These are phyloP conservation scores for Poecilia wingei DNA, from an alignment of 2,797 vertebrate genomes.

Conservation along the genomic window DNA sequence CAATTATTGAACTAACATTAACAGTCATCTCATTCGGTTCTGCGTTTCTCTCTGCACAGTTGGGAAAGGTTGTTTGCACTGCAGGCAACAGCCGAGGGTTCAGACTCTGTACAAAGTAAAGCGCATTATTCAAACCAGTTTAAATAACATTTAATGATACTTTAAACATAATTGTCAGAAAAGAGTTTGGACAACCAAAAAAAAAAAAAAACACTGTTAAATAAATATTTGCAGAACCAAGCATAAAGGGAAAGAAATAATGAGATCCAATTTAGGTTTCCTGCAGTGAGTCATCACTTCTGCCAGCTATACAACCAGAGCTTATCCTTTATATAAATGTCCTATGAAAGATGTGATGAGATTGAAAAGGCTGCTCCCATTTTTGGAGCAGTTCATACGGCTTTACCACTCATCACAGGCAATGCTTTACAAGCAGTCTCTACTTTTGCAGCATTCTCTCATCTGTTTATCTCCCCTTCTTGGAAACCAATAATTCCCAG, in stretches of 20 bases:
- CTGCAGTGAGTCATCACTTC: background rate
- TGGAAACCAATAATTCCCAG: background rate
- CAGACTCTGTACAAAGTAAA: background rate
- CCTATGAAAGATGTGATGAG: background rate
- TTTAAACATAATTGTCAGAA: background rate
- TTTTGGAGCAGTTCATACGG: background rate
- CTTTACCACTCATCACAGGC: background rate
- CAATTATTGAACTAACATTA: background rate
- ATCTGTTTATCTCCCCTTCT: slow-evolving; percentile 13
- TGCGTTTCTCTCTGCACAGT: background rate
- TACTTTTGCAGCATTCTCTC: slow-evolving; percentile 35
- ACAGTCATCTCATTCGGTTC: background rate
- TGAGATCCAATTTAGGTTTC: background rate
- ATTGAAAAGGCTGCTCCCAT: slow-evolving; percentile 6
- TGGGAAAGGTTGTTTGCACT: background rate
- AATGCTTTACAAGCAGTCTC: slow-evolving; percentile 14
- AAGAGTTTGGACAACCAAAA: background rate
- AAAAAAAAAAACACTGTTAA: background rate
- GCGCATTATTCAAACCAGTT: background rate
- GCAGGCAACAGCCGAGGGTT: background rate
- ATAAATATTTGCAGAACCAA: background rate
- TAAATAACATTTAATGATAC: background rate
- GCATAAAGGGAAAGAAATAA: background rate
- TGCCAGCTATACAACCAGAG: background rate
- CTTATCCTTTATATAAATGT: background rate